Percentiles rank a stretch among this genome's conserved stretches.
phyloP scores from a whole-genome alignment of 2,888 invertebrate species.

The Drosophila percnosoma region DNA sequence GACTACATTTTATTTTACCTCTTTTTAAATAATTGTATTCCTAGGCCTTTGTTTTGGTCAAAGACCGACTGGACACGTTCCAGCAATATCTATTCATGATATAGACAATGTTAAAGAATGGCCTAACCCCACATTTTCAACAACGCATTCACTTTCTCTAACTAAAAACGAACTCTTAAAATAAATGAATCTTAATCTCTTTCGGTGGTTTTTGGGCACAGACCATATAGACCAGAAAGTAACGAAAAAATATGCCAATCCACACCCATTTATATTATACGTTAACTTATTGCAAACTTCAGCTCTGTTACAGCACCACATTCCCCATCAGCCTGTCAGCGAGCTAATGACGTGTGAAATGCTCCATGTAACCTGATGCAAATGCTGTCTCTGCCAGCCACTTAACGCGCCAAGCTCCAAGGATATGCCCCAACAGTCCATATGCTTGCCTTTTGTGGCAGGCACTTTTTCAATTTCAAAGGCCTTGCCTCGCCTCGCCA shows the following conservation, averaged over 20 bases:
- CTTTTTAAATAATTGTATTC: background rate
- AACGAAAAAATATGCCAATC: background rate
- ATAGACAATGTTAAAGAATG: background rate
- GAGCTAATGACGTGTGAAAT: conserved; percentile 73
- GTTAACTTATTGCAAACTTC: conserved; percentile 7
- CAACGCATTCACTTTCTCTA: background rate
- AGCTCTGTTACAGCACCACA: conserved; percentile 9
- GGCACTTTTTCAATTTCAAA: conserved; percentile 65
- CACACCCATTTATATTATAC: background rate
- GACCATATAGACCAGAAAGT: background rate
- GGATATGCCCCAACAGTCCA: conserved; percentile 7
- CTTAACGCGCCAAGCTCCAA: conserved; percentile 39
- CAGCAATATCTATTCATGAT: background rate
- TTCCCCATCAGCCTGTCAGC: conserved; percentile 11
- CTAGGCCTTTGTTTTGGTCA: background rate
- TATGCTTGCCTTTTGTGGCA: conserved; percentile 11
- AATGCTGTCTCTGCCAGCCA: conserved; percentile 54
- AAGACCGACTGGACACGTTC: rapidly evolving
- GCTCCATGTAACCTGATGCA: conserved; percentile 48
- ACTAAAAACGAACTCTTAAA: background rate
- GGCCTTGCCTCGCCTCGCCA: conserved; percentile 37
- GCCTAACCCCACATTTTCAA: background rate
- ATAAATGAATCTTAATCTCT: background rate
- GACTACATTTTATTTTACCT: background rate
- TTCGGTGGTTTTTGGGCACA: background rate